These are phyloP conservation scores for Drosophila macrospina DNA, from an alignment of 2,888 invertebrate genomes.

Conservation along the genomic window DNA sequence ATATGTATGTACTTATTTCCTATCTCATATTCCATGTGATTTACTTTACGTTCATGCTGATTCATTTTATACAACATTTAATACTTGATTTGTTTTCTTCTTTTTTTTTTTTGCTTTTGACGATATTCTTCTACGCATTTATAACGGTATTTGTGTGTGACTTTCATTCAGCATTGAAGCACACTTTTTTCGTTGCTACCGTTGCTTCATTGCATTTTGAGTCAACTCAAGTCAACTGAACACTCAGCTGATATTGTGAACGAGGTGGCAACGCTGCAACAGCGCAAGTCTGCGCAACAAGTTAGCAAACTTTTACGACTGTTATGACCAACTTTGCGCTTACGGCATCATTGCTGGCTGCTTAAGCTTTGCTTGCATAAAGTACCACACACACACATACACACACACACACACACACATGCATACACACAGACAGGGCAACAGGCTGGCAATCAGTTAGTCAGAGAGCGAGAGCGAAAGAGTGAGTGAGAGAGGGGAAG, in stretches of 20 bases:
- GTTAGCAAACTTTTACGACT: conserved; percentile 74
- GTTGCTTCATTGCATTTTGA: too few relatives aligned
- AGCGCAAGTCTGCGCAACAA: conserved; percentile 68
- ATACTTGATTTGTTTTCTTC: not conserved
- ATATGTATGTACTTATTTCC: conserved; percentile 2
- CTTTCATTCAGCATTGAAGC: not conserved
- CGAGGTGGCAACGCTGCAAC: conserved; percentile 64
- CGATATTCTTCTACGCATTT: not conserved
- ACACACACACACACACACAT: conserved; percentile 21
- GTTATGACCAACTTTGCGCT: conserved; percentile 79
- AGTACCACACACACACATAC: conserved; percentile 52
- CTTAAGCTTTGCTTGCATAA: conserved; percentile 73
- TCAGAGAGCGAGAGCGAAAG: conserved; percentile 1
- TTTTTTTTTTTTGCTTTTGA: not conserved
- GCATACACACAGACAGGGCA: not conserved
- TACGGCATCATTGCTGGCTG: conserved; percentile 67
- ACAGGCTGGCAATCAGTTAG: conserved; percentile 25
- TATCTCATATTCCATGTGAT: conserved; percentile 17
- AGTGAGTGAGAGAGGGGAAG: not conserved
- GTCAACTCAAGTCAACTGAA: not conserved
- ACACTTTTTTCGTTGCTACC: not conserved
- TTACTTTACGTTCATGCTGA: conserved; percentile 13
- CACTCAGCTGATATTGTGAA: conserved; percentile 28
- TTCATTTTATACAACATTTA: not conserved
- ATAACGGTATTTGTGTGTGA: not conserved